Evolutionary conservation across 2,797 vertebrate genomes (phyloP), one percentile per base, ranked within the genome.

Genomic region (Gadopsis bispinosus): DNA sequence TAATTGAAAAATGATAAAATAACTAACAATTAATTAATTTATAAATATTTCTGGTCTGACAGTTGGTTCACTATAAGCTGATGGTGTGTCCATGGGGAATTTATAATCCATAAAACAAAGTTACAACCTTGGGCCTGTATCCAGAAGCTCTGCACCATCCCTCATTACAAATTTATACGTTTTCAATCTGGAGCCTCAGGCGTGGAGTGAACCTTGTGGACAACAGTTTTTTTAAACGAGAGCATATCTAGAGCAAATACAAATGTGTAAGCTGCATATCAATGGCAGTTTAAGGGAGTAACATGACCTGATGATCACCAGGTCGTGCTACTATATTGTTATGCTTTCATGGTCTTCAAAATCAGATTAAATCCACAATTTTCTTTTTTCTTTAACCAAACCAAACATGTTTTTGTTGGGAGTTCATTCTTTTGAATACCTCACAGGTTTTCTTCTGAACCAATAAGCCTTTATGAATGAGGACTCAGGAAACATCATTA

Each of bases 101-200:
- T 35, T 22, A 11, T 33, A 11, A 33, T 62, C 4, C 37, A 8
- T 22, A 33, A 7, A 69, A 43, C 45, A 45, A 0, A 19, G 20
- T 29, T 59, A 1, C 48, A n/a, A 39, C 39, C 54, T 45, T 29
- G 4, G 9, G 17, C 10, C 54, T 53, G 47, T 20, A 45, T 31
- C 59, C n/a, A 55, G 13, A 26, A 29, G 33, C 33, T 19, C 35
- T 60, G 55, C 55, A 55, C 4, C 16, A 1, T 14, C 39, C 41
- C 14, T 59, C 9, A 80, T 51, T 69, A 51, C 20, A 47, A 50
- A 77, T 58, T 56, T 7, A 51, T 56, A 31, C 17, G 6, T n/a
- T 75, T 66, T 61, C 39, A 54, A 54, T 60, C 41, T 54, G 51
- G 10, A 58, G 43, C 55, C 60, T 16, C 4, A 0, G 59, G 31